A percentile compares a stretch with the other conserved stretches of the same genome.
Evolutionary conservation across 2,113 vertebrate species (phyloP).

Genomic region (Hippocampus mohnikei): DNA sequence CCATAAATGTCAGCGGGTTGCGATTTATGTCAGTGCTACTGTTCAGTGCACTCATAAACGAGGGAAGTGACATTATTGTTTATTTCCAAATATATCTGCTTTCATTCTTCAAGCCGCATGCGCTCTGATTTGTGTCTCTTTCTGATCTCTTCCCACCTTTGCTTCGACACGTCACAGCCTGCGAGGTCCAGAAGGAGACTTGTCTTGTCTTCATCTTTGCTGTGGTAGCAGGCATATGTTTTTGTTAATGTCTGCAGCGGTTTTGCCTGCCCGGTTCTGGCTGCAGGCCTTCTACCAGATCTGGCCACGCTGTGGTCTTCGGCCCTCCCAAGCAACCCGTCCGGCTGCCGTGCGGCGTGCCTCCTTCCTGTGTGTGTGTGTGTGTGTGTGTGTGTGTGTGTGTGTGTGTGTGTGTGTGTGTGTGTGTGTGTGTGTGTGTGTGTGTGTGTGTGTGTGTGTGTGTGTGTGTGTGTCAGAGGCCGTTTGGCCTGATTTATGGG

Average conservation of each 20-base stretch:
- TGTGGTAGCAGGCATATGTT: constrained; percentile 31
- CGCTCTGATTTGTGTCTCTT: constrained; percentile 15
- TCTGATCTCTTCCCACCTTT: constrained; percentile 24
- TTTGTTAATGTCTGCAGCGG: constrained; percentile 46
- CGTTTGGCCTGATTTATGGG: constrained; percentile 71
- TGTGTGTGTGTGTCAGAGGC: constrained; percentile 55
- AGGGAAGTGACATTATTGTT: constrained; percentile 33
- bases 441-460: no score
- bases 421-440: constrained; percentile 50
- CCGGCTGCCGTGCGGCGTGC: constrained; percentile 62
- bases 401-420: no score
- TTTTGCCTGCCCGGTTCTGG: constrained; percentile 32
- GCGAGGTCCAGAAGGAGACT: constrained; percentile 25
- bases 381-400: no score
- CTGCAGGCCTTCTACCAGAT: constrained; percentile 34
- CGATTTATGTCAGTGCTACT: constrained; percentile 42
- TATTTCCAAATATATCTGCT: constrained; percentile 23
- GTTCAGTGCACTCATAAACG: constrained; percentile 13
- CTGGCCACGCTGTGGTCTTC: constrained; percentile 54
- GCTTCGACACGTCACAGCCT: constrained; percentile 33
- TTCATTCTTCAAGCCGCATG: constrained; percentile 13
- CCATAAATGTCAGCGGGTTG: constrained; percentile 56
- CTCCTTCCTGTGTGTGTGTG: constrained; percentile 67
- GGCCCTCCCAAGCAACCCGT: constrained; percentile 48
- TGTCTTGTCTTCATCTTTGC: constrained; percentile 19